Base-by-base conservation (phyloP, 2,888 invertebrate species). In the Dicycla oo region DNA sequence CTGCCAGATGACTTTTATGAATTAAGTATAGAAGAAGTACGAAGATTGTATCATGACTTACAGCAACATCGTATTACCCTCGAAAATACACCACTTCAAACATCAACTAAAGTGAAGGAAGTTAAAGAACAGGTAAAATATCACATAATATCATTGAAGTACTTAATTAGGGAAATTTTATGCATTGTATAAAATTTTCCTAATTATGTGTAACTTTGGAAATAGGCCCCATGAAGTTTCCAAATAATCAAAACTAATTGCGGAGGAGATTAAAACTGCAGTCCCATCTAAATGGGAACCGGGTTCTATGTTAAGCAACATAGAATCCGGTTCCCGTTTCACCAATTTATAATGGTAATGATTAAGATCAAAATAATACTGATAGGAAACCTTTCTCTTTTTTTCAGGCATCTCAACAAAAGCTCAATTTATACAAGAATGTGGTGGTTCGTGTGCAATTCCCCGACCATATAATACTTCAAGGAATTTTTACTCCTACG, bases 1-100 rank as follows among this genome's bases (percentile, higher is more conserved):
- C 93, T 98, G 51, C 97, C 98, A 0, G 99, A 99, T 92, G 98
- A 98, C 64, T 99, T 99, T 92, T 99, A 98, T 91, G 98, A 99
- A 78, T 93, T 99, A 56, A 98, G 98, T 2, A 96, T 98, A 57
- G 97, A 97, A 72, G 99, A 99, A 95, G 97, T 98, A 0, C 97
- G 97, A 87, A 96, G 96, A 88, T 96, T 99, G 72, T 96, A 98
- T 70, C 96, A 97, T 67, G 98, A 98, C 88, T 96, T 98, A 47
- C 97, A 97, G 88, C 97, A 97, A 87, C 96, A 96, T 54, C 93
- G 97, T 6, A 91, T 96, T 45, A 97, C 97, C 67, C 90, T 97
- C 70, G 98, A 98, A 89, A 97, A 98, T 73, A 97, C 97, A 18
- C 98, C 98, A 2, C 92, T 99, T 60, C 93, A 97, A 86, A 98